Evolutionary conservation across 1,140 invertebrate genomes (phyloP).

Genomic region (Drosophila aff.): DNA sequence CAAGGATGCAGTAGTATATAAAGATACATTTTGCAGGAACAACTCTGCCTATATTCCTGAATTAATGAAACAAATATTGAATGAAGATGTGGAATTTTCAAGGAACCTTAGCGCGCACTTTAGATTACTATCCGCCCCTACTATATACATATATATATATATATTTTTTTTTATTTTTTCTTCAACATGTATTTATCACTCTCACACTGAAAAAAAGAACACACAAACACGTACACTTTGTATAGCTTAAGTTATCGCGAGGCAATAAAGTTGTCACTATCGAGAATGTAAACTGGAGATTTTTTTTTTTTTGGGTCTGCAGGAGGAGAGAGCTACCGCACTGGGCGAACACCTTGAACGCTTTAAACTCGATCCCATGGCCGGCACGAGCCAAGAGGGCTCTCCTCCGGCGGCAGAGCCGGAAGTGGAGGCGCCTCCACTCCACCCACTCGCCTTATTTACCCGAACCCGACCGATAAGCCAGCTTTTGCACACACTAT

Average conservation of each 20-base stretch:
- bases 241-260: slow-evolving; percentile 64
- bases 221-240: slow-evolving; percentile 55
- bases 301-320: background rate
- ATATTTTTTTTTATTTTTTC: background rate
- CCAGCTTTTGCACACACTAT: slow-evolving; percentile 6
- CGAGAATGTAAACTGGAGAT: background rate
- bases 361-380: slow-evolving; percentile 38
- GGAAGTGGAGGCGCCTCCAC: slow-evolving; percentile 24
- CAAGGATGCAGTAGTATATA: too few species aligned
- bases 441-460: slow-evolving; percentile 13
- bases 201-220: slow-evolving; percentile 4
- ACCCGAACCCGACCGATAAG: slow-evolving; percentile 32
- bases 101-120: background rate
- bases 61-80: background rate
- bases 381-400: slow-evolving; percentile 14
- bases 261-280: slow-evolving; percentile 41
- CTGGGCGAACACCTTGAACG: slow-evolving; percentile 37
- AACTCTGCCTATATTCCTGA: background rate
- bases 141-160: background rate
- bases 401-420: slow-evolving; percentile 1
- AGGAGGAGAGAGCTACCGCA: slow-evolving; percentile 34
- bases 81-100: background rate
- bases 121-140: background rate
- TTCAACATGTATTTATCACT: slow-evolving; percentile 19
- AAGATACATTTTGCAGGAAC: background rate